These are phyloP conservation scores for Osmerus eperlanus DNA, from an alignment of 2,113 vertebrate genomes.

Conservation along the genomic window DNA sequence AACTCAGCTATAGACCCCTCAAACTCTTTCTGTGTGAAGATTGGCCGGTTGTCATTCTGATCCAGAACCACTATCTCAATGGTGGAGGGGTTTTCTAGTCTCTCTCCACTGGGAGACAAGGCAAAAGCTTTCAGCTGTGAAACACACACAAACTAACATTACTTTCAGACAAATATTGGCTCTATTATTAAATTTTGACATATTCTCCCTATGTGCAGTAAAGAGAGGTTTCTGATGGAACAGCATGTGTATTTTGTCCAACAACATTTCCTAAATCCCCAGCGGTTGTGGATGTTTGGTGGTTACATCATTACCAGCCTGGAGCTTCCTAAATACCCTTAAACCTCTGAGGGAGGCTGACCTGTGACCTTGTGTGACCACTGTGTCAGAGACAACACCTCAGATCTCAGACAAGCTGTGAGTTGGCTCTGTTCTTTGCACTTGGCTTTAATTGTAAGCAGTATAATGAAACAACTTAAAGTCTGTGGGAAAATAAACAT, in stretches of 20 bases:
- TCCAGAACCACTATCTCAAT: slow-evolving; percentile 95
- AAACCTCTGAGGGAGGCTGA: slow-evolving; percentile 44
- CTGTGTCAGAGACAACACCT: slow-evolving; percentile 38
- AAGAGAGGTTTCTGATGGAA: too few species aligned
- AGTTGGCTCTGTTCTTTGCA: neutral
- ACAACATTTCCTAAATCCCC: neutral
- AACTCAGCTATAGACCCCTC: slow-evolving; percentile 80
- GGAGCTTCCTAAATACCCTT: slow-evolving; percentile 50
- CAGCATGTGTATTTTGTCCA: slow-evolving; percentile 33
- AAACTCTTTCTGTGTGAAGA: slow-evolving; percentile 78
- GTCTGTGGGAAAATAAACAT: too few species aligned
- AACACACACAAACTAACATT: neutral
- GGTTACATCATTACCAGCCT: too few species aligned
- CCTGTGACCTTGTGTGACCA: slow-evolving; percentile 39
- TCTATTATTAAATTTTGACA: too few species aligned
- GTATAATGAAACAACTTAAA: too few species aligned
- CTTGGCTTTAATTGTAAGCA: neutral
- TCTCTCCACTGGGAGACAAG: slow-evolving; percentile 82
- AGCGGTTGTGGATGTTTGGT: too few species aligned
- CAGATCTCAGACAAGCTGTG: neutral
- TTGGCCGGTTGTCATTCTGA: slow-evolving; percentile 93
- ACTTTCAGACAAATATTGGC: too few species aligned
- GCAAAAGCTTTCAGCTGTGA: slow-evolving; percentile 89
- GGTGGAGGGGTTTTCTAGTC: slow-evolving; percentile 90
- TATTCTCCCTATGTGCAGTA: too few species aligned